Percentiles rank a stretch among this genome's conserved stretches.
phyloP scores from a whole-genome alignment of 2,888 invertebrate species.

The Macrosoma leucophasiata region DNA sequence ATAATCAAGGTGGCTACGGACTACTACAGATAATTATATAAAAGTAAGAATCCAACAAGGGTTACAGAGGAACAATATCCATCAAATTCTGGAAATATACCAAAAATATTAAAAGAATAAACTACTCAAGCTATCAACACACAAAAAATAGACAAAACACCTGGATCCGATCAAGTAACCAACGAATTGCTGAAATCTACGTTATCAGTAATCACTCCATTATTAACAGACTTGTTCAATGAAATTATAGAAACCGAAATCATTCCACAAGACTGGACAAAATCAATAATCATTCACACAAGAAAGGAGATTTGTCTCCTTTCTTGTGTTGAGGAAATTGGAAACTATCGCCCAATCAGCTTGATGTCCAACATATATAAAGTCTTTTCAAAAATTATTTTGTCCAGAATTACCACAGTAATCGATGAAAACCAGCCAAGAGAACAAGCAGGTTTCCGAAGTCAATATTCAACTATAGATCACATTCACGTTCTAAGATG shows the following conservation, averaged over 20 bases:
- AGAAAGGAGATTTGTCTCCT: too few relatives aligned
- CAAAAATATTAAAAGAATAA: slow-evolving; percentile 4
- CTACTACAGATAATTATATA: slow-evolving; percentile 3
- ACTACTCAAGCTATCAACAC: background rate
- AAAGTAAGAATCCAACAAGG: slow-evolving; percentile 5
- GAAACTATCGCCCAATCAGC: slow-evolving; percentile 18
- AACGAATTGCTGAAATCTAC: slow-evolving; percentile 8
- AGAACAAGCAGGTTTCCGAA: slow-evolving; percentile 24
- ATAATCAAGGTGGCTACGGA: slow-evolving; percentile 1
- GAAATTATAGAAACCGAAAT: slow-evolving; percentile 10
- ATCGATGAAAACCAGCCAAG: slow-evolving; percentile 17
- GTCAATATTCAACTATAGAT: slow-evolving; percentile 19
- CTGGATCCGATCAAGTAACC: slow-evolving; percentile 2
- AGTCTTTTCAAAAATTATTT: slow-evolving; percentile 23
- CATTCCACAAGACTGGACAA: slow-evolving; percentile 8
- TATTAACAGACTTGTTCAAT: slow-evolving; percentile 4
- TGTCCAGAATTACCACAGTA: slow-evolving; percentile 15
- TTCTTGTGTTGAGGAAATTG: too few relatives aligned
- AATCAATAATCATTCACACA: slow-evolving; percentile 12
- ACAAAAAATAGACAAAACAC: too few relatives aligned
- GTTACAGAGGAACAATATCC: background rate
- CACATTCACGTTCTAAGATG: too few relatives aligned
- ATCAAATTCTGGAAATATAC: slow-evolving; percentile 3
- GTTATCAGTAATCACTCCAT: background rate
- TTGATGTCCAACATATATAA: too few relatives aligned